A percentile compares a stretch with the other conserved stretches of the same genome.
phyloP scores from a whole-genome alignment of 2,888 invertebrate species.

The Teinopalpus imperialis region DNA sequence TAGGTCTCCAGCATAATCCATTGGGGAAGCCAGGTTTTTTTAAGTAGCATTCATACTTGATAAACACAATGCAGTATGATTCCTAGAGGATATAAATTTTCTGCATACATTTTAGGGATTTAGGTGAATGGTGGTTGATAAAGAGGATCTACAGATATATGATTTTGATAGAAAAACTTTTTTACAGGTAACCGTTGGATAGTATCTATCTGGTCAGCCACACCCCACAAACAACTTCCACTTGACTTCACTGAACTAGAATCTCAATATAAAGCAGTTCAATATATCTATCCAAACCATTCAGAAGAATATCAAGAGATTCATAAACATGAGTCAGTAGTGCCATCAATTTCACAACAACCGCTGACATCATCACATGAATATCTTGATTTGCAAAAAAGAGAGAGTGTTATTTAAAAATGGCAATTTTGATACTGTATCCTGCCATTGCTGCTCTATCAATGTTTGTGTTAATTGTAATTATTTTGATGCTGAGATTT shows the following conservation, averaged over 20 bases:
- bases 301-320: constrained; percentile 51
- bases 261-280: constrained; percentile 57
- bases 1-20: no score
- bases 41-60: no score
- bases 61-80: no score
- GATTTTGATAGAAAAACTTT: no score
- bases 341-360: constrained; percentile 61
- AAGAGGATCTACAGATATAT: no score
- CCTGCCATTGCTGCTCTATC: constrained; percentile 89
- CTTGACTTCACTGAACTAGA: constrained; percentile 89
- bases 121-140: no score
- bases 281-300: constrained; percentile 52
- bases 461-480: constrained; percentile 87
- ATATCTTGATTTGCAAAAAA: constrained; percentile 86
- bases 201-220: constrained; percentile 91
- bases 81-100: no score
- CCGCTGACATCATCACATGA: constrained; percentile 71
- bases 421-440: constrained; percentile 89
- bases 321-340: constrained; percentile 44
- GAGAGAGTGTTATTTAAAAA: constrained; percentile 91
- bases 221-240: constrained; percentile 91
- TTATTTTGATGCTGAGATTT: constrained; percentile 88
- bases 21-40: no score
- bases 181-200: constrained; percentile 90
- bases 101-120: no score